A percentile compares a stretch with the other conserved stretches of the same genome.
Conservation (phyloP, 2,888 invertebrate genomes). For the Eilema depressum region DNA sequence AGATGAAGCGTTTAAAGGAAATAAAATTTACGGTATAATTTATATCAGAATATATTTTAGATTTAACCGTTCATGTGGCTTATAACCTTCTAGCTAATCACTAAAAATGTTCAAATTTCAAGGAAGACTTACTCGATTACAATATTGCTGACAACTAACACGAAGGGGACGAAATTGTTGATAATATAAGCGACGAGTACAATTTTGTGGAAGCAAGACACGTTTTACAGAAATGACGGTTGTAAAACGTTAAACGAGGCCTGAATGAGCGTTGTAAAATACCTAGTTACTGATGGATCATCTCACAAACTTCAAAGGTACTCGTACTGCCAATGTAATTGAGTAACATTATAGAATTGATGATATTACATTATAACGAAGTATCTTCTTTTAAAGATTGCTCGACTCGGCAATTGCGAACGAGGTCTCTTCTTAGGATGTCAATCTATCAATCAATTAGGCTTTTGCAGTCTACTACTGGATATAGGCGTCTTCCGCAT, state of each 20-base stretch:
- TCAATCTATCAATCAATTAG: no score
- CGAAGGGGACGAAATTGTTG: conserved; percentile 44
- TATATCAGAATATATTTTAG: neutral
- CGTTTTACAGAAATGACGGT: conserved; percentile 64
- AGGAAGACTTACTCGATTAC: neutral
- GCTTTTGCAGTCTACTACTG: no score
- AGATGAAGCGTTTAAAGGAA: neutral
- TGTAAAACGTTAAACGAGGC: conserved; percentile 58
- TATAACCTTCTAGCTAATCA: neutral
- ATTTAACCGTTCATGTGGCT: neutral
- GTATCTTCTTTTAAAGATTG: neutral
- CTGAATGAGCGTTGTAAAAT: conserved; percentile 54
- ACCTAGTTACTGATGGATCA: conserved; percentile 49
- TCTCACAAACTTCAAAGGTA: conserved; percentile 17
- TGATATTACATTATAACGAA: neutral
- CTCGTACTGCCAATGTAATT: neutral
- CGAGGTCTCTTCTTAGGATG: no score
- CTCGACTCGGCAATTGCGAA: no score
- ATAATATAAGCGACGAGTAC: conserved; percentile 42
- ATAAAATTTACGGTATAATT: neutral
- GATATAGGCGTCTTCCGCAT: no score
- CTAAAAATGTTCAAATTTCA: neutral
- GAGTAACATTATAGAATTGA: neutral
- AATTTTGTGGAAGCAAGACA: conserved; percentile 60
- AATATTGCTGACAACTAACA: conserved; percentile 20